Base-by-base conservation (phyloP, 2,113 vertebrate species). In the Tetraodon nigroviridis region DNA sequence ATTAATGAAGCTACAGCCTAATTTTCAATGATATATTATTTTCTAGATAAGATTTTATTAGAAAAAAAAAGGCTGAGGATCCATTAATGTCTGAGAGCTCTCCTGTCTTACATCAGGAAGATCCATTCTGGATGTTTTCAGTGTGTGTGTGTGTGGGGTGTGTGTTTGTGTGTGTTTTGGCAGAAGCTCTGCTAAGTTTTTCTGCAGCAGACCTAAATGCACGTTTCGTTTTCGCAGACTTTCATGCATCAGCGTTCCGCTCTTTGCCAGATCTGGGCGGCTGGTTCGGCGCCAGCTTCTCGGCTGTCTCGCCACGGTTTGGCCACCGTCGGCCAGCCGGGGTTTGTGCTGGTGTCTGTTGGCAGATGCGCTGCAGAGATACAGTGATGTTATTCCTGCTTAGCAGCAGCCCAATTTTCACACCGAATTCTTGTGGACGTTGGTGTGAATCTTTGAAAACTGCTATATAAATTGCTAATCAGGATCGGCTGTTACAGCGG, bases 301-400 rank as follows among this genome's bases (percentile, higher is more conserved):
- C 40, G 61, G 47, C 66, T 71, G 69, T 82, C 73, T 62, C 61
- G 64, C 64, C 22, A 24, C 16, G 54, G 40, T 19, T 13, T 53
- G 54, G 78, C 69, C 72, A 83, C 78, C 18, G 19, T n/a, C 73
- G 83, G 82, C 76, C 65, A 76, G 74, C 82, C 80, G 54, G 45
- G 85, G 80, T 76, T 85, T 83, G 81, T 87, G 74, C 79, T 80
- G 77, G 84, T 75, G 81, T 77, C 82, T 81, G 16, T 59, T 76
- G 59, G 72, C 75, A 71, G 61, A 58, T 19, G 19, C 72, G 76
- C 84, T 69, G 69, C 61, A 68, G 71, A 83, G 83, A 55, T 73
- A 47, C 14, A 14, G 8, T 1, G 7, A 37, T 37, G 32, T 37
- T 37, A 37, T 37, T 37, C 32, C 3, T 12, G 32, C 10, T 37